A percentile compares a stretch with the other conserved stretches of the same genome.
Evolutionary conservation across 1,140 invertebrate genomes (phyloP).

Genomic region (Lasioglossum baleicum): DNA sequence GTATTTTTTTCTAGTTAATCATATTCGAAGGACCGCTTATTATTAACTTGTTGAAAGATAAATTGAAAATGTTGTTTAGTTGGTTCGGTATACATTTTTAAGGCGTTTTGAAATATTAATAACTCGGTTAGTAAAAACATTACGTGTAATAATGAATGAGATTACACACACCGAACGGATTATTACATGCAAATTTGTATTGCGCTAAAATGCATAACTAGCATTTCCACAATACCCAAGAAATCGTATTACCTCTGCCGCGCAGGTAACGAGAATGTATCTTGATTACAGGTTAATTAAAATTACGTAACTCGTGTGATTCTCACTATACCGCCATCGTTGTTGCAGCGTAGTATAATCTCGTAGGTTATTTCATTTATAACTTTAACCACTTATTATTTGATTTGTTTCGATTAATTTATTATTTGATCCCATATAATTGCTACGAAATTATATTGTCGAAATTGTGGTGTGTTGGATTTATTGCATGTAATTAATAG

Average conservation of each 20-base stretch:
- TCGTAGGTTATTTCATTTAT: too few species aligned
- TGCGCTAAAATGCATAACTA: neutral
- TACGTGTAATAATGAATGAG: too few species aligned
- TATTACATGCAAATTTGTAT: too few species aligned
- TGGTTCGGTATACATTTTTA: too few species aligned
- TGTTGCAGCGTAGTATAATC: too few species aligned
- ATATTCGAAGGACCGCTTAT: too few species aligned
- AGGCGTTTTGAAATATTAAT: too few species aligned
- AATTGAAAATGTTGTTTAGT: too few species aligned
- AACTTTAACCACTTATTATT: too few species aligned
- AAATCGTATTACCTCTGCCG: neutral
- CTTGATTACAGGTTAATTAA: neutral
- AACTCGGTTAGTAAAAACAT: too few species aligned
- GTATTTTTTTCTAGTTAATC: too few species aligned
- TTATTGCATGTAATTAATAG: conserved; percentile 17
- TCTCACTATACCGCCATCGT: neutral
- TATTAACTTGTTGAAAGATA: neutral
- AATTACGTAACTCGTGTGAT: neutral
- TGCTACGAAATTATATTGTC: neutral
- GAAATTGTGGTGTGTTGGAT: neutral
- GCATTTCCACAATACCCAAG: neutral
- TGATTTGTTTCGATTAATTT: neutral
- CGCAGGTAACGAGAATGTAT: neutral
- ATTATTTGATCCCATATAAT: neutral
- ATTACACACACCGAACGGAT: too few species aligned